Conservation (phyloP, 2,888 invertebrate genomes). For the Dolichopus griseipennis region DNA sequence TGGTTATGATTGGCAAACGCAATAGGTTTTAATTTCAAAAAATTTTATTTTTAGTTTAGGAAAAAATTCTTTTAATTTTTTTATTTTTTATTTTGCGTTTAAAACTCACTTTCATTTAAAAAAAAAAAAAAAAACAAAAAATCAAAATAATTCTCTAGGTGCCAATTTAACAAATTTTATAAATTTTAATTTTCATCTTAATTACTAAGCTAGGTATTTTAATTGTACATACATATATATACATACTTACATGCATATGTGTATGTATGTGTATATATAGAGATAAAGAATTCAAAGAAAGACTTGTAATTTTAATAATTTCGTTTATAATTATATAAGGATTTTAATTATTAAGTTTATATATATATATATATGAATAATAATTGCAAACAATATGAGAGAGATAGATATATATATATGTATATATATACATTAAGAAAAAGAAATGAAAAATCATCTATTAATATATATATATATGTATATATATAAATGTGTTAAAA, state of each 20-base stretch:
- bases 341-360: background rate
- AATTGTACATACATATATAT: background rate
- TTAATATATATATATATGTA: background rate
- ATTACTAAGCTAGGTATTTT: background rate
- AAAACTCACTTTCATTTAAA: background rate
- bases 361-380: no score
- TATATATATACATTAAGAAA: no score
- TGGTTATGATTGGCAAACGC: slow-evolving; percentile 7
- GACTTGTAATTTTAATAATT: slow-evolving; percentile 11
- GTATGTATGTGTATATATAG: background rate
- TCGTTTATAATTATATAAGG: slow-evolving; percentile 1
- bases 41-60: background rate
- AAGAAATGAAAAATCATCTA: background rate
- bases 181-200: background rate
- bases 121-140: background rate
- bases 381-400: background rate
- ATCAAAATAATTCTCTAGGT: slow-evolving; percentile 7
- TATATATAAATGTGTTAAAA: background rate
- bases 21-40: background rate
- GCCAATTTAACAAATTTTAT: slow-evolving; percentile 11
- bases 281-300: background rate
- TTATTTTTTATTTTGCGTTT: background rate
- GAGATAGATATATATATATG: background rate
- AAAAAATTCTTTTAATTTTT: background rate
- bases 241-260: no score